phyloP scores from a whole-genome alignment of 2,888 invertebrate genomes.

The Luperina testacea region DNA sequence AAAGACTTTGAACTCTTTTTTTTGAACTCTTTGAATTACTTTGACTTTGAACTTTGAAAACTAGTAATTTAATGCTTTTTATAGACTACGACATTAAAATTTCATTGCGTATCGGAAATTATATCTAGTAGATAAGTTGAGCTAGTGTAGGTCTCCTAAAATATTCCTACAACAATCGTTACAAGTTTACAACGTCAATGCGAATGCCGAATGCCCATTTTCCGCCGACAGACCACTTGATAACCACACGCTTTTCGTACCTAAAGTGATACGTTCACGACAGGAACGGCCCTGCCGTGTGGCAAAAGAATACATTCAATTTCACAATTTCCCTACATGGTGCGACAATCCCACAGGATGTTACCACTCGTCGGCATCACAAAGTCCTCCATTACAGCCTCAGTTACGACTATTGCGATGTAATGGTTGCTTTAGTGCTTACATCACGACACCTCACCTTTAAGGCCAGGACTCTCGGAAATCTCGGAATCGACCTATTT shows the following conservation, averaged over 20 bases:
- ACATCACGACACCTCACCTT: constrained; percentile 40
- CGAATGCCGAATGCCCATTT: background rate
- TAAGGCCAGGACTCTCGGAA: too few relatives aligned
- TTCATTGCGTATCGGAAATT: background rate
- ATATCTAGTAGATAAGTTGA: background rate
- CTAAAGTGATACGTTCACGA: too few relatives aligned
- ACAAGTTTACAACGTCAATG: background rate
- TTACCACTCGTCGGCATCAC: constrained; percentile 38
- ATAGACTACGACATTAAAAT: background rate
- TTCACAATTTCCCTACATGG: constrained; percentile 2
- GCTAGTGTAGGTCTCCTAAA: background rate
- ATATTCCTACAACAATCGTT: background rate
- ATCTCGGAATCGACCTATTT: too few relatives aligned
- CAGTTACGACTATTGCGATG: constrained; percentile 38
- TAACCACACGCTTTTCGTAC: background rate
- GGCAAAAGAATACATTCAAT: constrained; percentile 14
- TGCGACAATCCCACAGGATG: background rate
- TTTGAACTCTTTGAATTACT: too few relatives aligned
- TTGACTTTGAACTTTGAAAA: too few relatives aligned
- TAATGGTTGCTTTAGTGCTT: constrained; percentile 42
- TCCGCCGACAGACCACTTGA: background rate
- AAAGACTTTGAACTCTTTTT: too few relatives aligned
- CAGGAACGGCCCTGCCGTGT: too few relatives aligned
- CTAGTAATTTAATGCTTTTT: background rate
- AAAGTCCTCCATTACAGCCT: constrained; percentile 32